phyloP scores from a whole-genome alignment of 2,113 vertebrate species.

The Astatotilapia flaviijosephi region DNA sequence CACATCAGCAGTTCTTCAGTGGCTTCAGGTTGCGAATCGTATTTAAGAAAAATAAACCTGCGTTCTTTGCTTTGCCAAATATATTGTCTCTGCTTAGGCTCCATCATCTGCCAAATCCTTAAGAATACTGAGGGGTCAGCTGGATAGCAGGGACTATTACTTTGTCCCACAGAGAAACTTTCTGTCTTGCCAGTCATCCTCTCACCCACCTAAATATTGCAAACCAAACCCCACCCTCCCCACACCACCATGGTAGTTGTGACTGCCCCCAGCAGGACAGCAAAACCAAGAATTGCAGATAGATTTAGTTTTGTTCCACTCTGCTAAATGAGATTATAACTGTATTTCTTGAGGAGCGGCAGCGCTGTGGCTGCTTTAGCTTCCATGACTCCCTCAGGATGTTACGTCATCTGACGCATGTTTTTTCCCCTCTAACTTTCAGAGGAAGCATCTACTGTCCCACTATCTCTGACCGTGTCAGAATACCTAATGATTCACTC shows the following conservation, averaged over 20 bases:
- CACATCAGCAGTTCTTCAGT: background rate
- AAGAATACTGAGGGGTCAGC: background rate
- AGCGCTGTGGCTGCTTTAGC: background rate
- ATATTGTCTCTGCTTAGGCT: background rate
- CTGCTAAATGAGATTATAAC: rapidly evolving
- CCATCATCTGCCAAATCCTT: background rate
- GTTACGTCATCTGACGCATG: background rate
- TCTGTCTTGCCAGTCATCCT: background rate
- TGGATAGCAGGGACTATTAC: background rate
- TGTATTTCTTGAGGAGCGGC: rapidly evolving
- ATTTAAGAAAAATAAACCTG: background rate
- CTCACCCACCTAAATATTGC: background rate
- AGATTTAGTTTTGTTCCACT: background rate
- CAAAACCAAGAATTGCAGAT: background rate
- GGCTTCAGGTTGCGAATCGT: background rate
- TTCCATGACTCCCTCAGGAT: background rate
- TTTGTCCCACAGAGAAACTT: background rate
- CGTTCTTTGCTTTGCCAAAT: background rate
- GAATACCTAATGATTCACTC: background rate
- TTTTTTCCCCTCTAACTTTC: background rate
- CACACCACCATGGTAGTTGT: rapidly evolving
- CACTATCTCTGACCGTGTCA: background rate
- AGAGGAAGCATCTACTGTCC: background rate
- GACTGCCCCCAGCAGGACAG: background rate
- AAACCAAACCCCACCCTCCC: background rate